These are phyloP conservation scores for Littorina saxatilis DNA, from an alignment of 1,140 invertebrate genomes.

Conservation along the genomic window DNA sequence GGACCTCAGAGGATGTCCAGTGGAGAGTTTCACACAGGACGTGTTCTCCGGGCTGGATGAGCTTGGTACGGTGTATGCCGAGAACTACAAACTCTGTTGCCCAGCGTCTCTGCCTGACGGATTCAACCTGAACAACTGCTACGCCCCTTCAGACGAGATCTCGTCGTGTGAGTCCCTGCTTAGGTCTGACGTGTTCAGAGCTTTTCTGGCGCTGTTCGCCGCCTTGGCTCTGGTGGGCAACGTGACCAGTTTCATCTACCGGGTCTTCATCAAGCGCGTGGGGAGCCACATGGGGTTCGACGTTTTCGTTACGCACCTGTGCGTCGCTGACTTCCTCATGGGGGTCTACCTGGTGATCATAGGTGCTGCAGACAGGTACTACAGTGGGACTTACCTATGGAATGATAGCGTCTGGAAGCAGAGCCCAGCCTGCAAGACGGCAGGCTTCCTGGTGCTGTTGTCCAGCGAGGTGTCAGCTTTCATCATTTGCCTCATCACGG, in stretches of 20 bases:
- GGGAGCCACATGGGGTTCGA: no score
- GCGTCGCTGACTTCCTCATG: no score
- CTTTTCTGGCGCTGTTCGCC: conserved; percentile 47
- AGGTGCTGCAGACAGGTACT: conserved; percentile 56
- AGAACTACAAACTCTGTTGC: conserved; percentile 53
- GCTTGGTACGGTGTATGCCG: conserved; percentile 40
- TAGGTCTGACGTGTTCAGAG: conserved; percentile 33
- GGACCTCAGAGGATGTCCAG: background rate
- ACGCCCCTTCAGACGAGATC: conserved; percentile 43
- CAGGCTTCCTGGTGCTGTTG: no score
- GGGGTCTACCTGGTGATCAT: conserved; percentile 67
- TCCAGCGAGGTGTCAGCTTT: no score
- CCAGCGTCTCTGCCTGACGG: conserved; percentile 1
- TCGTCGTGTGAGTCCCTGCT: conserved; percentile 55
- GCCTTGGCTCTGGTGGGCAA: conserved; percentile 50
- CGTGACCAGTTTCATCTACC: conserved; percentile 42
- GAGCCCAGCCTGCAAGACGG: no score
- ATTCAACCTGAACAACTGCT: conserved; percentile 44
- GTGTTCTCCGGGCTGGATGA: conserved; percentile 42
- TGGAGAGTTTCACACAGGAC: background rate
- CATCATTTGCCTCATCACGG: conserved; percentile 50
- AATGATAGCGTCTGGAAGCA: conserved; percentile 55
- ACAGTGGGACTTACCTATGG: conserved; percentile 54
- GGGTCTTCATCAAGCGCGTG: no score
- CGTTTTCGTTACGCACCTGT: no score